Conservation (phyloP, 1,140 invertebrate genomes). For the Phthorimaea operculella region DNA sequence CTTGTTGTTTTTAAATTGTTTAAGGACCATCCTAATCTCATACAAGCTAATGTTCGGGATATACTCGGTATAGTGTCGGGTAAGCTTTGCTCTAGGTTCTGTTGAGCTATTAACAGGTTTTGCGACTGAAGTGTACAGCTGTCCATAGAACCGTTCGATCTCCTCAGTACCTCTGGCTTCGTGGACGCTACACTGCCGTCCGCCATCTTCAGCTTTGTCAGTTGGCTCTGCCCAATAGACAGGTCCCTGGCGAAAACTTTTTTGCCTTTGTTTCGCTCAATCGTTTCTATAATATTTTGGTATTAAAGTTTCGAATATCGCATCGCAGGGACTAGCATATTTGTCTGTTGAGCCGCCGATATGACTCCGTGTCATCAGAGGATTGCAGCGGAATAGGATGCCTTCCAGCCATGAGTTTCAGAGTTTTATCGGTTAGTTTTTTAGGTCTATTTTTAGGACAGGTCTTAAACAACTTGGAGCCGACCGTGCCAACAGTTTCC, state of each 20-base stretch:
- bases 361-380: slow-evolving; percentile 1
- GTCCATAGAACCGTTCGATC: slow-evolving; percentile 2
- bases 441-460: slow-evolving; percentile 5
- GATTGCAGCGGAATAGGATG: slow-evolving; percentile 1
- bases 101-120: not conserved
- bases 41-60: not conserved
- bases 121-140: not conserved
- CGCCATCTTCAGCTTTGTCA: slow-evolving; percentile 6
- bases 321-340: slow-evolving; percentile 2
- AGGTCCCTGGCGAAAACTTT: slow-evolving; percentile 4
- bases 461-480: slow-evolving; percentile 4
- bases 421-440: not conserved
- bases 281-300: slow-evolving; percentile 6
- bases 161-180: not conserved
- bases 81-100: not conserved
- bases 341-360: slow-evolving; percentile 8
- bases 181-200: slow-evolving; percentile 4
- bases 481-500: slow-evolving; percentile 3
- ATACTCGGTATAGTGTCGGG: not conserved
- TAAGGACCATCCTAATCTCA: too few species aligned
- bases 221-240: slow-evolving; percentile 7
- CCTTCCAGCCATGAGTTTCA: slow-evolving; percentile 5
- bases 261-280: slow-evolving; percentile 6
- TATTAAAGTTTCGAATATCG: slow-evolving; percentile 3
- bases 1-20: too few species aligned